These are phyloP conservation scores for Elachura formosa DNA, from an alignment of 2,113 vertebrate genomes.

Conservation along the genomic window DNA sequence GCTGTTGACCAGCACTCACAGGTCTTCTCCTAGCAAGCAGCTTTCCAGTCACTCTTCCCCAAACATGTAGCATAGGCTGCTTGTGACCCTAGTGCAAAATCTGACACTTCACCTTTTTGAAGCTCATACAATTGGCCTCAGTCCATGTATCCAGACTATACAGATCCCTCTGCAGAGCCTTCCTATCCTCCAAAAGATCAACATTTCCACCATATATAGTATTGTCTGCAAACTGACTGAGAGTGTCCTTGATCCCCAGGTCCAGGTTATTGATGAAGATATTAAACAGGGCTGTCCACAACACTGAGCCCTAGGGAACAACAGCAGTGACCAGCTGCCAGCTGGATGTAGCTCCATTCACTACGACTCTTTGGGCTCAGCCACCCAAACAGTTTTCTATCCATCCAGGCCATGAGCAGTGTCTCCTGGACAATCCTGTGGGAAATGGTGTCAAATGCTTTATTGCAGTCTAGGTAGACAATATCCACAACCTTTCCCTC, in stretches of 20 bases:
- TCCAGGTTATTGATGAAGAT: neutral
- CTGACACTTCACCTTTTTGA: neutral
- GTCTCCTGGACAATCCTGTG: neutral
- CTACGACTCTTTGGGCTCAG: neutral
- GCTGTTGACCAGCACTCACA: neutral
- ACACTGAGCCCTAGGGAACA: neutral
- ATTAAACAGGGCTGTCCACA: neutral
- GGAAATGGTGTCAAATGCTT: neutral
- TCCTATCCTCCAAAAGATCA: neutral
- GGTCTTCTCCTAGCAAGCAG: neutral
- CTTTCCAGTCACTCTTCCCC: neutral
- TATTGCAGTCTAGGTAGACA: neutral
- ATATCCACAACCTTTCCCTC: neutral
- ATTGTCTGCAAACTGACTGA: neutral
- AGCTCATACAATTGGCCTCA: accelerated
- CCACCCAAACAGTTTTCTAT: neutral
- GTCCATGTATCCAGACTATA: neutral
- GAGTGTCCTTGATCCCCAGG: neutral
- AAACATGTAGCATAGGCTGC: neutral
- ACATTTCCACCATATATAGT: accelerated
- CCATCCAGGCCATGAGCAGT: neutral
- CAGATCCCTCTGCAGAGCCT: neutral
- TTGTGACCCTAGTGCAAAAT: neutral
- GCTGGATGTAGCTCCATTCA: neutral
- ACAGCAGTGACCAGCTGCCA: neutral